Evolutionary conservation across 2,888 invertebrate species (phyloP), one percentile per base, ranked within the genome.

Genomic region (Emmelina monodactyla): DNA sequence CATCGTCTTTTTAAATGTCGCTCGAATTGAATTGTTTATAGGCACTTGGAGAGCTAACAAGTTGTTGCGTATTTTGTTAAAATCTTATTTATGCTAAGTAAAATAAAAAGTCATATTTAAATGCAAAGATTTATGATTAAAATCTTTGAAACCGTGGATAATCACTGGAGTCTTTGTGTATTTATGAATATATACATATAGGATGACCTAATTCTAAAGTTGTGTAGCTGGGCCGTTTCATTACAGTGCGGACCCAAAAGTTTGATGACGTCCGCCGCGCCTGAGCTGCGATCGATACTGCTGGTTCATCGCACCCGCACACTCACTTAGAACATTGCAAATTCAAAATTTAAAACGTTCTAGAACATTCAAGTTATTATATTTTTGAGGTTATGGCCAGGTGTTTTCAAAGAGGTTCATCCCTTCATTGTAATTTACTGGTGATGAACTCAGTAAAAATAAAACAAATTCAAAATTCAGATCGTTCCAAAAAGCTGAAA

Each of bases 1-100:
- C 66, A 58, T 76, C 70, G 79, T 73, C 69, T 55, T 62, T 59
- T 65, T 66, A 66, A 72, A 71, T 56, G 70, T 58, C 55, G 65
- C 76, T 73, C 59, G 63, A 62, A 73, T 73, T 69, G 62, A 69
- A 76, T 71, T 72, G 63, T 59, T 25, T 25, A 25, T 11, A 11
- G 25, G n/a, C 3, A 6, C n/a, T n/a, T n/a, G 25, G 9, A n/a
- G 25, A 25, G n/a, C n/a, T 9, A 25, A 25, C 25, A 25, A 25
- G 11, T n/a, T 25, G 25, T 25, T 25, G 9, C n/a, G 25, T n/a
- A 11, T 25, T 9, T n/a, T 11, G 9, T 25, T 11, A 10, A 25
- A 11, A 25, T 25, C 25, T 25, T 25, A 4, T 19, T 19, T 19
- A 19, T 19, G 5, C 19, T 19, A 19, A 19, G 9, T 6, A 9